Evolutionary conservation across 2,797 vertebrate species (phyloP), one percentile per base, ranked within the genome.

Genomic region (Sebastes melanostomus): DNA sequence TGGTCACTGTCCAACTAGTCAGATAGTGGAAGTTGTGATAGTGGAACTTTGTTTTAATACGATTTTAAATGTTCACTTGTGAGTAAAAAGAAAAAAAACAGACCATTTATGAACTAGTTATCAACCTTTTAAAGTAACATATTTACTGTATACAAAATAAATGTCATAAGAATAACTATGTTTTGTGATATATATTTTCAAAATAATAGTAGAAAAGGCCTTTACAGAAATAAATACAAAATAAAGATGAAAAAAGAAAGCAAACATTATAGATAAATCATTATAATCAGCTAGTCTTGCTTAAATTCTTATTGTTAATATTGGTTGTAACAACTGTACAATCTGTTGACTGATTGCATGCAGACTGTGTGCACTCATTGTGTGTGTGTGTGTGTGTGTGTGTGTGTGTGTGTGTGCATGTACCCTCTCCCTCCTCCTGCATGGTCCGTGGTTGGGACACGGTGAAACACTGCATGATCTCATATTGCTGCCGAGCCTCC

Each of bases 381-480:
- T 42, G 38, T 38, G 34, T 77, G 32, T 58, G 63, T 66, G 58
- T 60, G n/a, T 72, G 50, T 65, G 54, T 36, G 34, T 38, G 36
- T 38, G 36, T 38, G 34, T 75, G 32, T 54, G 63, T 62, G 59
- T 60, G n/a, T 63, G 50, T 65, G 36, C 2, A 32, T 14, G 12
- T 86, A 98, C 98, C 97, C 72, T 99, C 98, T 61, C 96, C 97
- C 75, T 98, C 98, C 91, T 98, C 97, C 89, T 97, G 97, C 89
- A 97, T 63, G 38, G 96, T 91, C 75, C 96, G 96, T 55, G 96
- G 97, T 90, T 98, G 98, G 9, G 98, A 97, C 60, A 98, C 97
- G 1, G 98, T 97, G 92, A 98, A 98, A 83, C 98, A 98, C 93
- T 98, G 97, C 98, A 99, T 98, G 90, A 97, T 95, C 93, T 99